phyloP scores from a whole-genome alignment of 2,888 invertebrate genomes.

The Gonocerus acuteangulatus region DNA sequence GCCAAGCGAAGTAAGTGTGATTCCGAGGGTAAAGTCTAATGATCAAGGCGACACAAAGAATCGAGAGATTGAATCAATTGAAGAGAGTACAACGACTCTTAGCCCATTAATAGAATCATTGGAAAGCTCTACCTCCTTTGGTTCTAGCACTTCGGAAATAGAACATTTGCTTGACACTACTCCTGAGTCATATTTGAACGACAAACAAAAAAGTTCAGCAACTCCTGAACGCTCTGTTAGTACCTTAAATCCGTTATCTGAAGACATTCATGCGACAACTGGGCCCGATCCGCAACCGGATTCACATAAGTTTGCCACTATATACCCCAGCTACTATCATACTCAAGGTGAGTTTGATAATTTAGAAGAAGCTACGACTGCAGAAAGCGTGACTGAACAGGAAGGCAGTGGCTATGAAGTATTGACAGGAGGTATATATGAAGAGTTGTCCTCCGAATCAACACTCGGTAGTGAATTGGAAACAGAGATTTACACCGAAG shows the following conservation, averaged over 20 bases:
- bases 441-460: slow-evolving; percentile 14
- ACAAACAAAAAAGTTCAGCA: background rate
- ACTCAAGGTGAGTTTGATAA: background rate
- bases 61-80: background rate
- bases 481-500: background rate
- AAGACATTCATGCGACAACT: background rate
- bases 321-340: background rate
- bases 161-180: slow-evolving; percentile 16
- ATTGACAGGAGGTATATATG: slow-evolving; percentile 28
- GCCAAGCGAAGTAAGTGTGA: slow-evolving; percentile 29
- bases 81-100: background rate
- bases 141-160: slow-evolving; percentile 10
- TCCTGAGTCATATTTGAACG: background rate
- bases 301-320: slow-evolving; percentile 7
- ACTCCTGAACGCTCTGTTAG: background rate
- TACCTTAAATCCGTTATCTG: slow-evolving; percentile 6
- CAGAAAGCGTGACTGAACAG: background rate
- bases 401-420: slow-evolving; percentile 32
- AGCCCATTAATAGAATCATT: background rate
- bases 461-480: background rate
- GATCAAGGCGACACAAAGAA: background rate
- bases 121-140: background rate
- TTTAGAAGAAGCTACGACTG: slow-evolving; percentile 4
- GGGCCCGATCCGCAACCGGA: background rate
- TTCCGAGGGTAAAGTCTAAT: slow-evolving; percentile 30